These are phyloP conservation scores for Hypotaenidia philippensis DNA, from an alignment of 2,797 vertebrate species.

Conservation along the genomic window DNA sequence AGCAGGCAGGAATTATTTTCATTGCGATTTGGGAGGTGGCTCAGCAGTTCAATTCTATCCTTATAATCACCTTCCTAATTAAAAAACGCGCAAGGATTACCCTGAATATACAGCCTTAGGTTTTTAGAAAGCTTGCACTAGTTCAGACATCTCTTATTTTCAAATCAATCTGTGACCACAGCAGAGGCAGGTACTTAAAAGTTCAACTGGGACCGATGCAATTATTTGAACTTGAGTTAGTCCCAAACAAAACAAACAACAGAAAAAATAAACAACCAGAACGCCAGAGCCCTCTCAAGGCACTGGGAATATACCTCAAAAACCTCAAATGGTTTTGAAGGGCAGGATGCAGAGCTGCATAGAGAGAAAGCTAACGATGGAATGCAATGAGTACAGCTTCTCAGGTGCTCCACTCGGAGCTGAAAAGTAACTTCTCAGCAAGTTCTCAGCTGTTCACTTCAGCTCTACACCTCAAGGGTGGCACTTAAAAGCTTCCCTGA, in stretches of 20 bases:
- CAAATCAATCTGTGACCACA: background rate
- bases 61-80: background rate
- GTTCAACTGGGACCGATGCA: background rate
- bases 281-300: background rate
- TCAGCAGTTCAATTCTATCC: background rate
- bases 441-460: background rate
- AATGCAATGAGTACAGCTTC: background rate
- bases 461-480: rapidly evolving
- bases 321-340: background rate
- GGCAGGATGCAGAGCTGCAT: background rate
- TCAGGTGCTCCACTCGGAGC: background rate
- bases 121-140: background rate
- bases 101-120: background rate
- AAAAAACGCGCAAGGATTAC: background rate
- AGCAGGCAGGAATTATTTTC: background rate
- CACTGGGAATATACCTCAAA: background rate
- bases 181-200: background rate
- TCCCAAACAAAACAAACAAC: background rate
- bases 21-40: background rate
- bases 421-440: background rate
- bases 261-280: background rate
- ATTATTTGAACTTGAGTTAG: background rate
- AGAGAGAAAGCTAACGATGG: background rate
- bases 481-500: background rate
- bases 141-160: background rate